phyloP scores from a whole-genome alignment of 2,113 vertebrate genomes.

The Petaurus breviceps region DNA sequence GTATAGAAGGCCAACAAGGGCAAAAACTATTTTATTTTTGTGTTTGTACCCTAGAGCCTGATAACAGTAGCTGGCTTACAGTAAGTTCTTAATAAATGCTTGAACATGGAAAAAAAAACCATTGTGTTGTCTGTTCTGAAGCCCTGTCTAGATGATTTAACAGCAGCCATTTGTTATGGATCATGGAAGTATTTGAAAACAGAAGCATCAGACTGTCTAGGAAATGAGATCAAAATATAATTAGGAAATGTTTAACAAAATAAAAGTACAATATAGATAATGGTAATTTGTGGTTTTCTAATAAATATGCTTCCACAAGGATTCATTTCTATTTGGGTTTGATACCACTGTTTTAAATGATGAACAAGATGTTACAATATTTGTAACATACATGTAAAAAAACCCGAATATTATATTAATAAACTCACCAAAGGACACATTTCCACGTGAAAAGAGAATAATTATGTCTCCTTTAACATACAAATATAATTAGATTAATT shows the following conservation, averaged over 20 bases:
- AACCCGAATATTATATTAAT: not conserved
- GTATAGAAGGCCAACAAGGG: not conserved
- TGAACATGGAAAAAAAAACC: not conserved
- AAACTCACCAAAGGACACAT: not conserved
- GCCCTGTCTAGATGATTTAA: not conserved
- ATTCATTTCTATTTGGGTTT: not conserved
- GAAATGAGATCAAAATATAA: not conserved
- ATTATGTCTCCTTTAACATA: not conserved
- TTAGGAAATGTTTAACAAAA: not conserved
- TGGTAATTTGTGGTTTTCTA: not conserved
- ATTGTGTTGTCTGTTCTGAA: not conserved
- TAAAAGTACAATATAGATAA: not conserved
- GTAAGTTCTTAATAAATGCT: not conserved
- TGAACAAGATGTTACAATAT: not conserved
- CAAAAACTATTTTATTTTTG: not conserved
- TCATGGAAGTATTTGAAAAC: not conserved
- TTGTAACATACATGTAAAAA: not conserved
- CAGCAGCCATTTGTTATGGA: not conserved
- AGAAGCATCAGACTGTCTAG: not conserved
- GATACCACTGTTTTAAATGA: not conserved
- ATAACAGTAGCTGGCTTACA: not conserved
- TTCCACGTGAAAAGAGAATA: not conserved
- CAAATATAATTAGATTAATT: not conserved
- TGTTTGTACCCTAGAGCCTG: not conserved
- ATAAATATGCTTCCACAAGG: not conserved